phyloP scores from a whole-genome alignment of 2,797 vertebrate species.

The Hyperoplus lanceolatus region DNA sequence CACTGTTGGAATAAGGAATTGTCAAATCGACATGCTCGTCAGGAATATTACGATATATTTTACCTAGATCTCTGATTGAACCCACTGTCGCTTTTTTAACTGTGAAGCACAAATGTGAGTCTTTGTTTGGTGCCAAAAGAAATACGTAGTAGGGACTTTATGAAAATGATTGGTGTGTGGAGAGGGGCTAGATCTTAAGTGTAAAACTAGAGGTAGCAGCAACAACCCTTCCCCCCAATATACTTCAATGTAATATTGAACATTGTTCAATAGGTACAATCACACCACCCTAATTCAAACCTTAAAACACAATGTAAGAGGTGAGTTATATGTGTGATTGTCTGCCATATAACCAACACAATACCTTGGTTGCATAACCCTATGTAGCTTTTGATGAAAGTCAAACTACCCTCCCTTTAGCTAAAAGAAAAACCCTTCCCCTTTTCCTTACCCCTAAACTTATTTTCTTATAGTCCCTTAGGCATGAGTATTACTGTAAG shows the following conservation, averaged over 20 bases:
- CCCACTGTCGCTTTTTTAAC: no score
- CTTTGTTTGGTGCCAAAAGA: background rate
- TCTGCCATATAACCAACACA: background rate
- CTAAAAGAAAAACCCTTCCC: background rate
- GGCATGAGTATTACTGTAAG: background rate
- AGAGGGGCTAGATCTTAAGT: background rate
- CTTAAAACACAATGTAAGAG: no score
- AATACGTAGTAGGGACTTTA: background rate
- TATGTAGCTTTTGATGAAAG: background rate
- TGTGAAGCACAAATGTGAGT: background rate
- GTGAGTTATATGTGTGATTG: background rate
- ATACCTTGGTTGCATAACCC: background rate
- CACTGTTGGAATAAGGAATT: background rate
- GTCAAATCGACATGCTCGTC: slow-evolving; percentile 7
- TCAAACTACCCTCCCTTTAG: slow-evolving; percentile 1
- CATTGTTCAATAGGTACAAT: background rate
- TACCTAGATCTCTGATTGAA: slow-evolving; percentile 9
- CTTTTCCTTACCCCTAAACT: background rate
- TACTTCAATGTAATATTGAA: background rate
- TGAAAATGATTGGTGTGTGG: background rate
- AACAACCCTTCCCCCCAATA: background rate
- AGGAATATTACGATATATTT: background rate
- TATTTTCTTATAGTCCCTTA: background rate
- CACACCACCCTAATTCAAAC: background rate
- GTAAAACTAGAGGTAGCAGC: background rate